A percentile compares a stretch with the other conserved stretches of the same genome.
These are phyloP conservation scores for Pharmacophagus antenor DNA, from an alignment of 2,888 invertebrate genomes.

Conservation along the genomic window DNA sequence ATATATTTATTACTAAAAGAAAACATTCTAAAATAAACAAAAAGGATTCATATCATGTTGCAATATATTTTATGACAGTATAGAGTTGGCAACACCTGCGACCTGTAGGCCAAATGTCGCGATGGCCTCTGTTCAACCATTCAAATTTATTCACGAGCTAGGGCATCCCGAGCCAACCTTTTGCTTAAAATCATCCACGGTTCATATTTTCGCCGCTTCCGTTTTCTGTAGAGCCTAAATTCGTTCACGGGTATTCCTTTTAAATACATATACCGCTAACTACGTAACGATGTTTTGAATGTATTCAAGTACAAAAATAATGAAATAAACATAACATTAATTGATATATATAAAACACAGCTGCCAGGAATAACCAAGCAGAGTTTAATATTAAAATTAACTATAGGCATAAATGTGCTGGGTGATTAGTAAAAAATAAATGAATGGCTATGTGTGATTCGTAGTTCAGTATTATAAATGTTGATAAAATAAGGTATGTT, in stretches of 20 bases:
- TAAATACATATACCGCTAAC: background rate
- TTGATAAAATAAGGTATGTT: too few species aligned
- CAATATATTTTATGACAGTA: constrained; percentile 44
- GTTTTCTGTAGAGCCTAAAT: background rate
- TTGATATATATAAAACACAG: too few species aligned
- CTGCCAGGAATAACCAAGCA: too few species aligned
- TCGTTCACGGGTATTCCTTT: background rate
- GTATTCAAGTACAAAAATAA: too few species aligned
- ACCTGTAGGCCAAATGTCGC: constrained; percentile 54
- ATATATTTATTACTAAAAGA: too few species aligned
- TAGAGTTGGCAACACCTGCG: constrained; percentile 52
- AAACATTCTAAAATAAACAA: constrained; percentile 8
- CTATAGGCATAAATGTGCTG: too few species aligned
- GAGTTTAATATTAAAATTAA: too few species aligned
- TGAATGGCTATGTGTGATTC: too few species aligned
- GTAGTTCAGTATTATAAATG: too few species aligned
- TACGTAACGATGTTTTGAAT: too few species aligned
- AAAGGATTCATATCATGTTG: constrained; percentile 16
- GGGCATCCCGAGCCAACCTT: constrained; percentile 36
- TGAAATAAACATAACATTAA: too few species aligned
- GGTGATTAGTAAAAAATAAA: too few species aligned
- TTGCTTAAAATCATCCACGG: constrained; percentile 22
- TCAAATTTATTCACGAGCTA: constrained; percentile 68
- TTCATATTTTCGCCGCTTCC: background rate
- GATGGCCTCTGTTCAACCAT: constrained; percentile 51